phyloP scores from a whole-genome alignment of 1,140 invertebrate genomes.

The Thaumetopoea pityocampa region DNA sequence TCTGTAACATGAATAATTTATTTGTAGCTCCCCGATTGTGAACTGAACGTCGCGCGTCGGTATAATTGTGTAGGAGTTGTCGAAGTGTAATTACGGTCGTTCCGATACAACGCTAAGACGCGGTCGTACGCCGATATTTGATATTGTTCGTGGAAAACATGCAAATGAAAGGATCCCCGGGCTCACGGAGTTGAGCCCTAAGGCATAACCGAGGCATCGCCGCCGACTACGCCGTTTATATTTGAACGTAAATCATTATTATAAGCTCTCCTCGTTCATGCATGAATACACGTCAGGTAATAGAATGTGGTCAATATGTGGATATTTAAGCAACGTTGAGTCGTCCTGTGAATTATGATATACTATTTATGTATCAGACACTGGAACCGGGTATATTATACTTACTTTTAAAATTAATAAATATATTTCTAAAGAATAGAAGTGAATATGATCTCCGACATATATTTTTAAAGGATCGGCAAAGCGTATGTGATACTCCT shows the following conservation, averaged over 20 bases:
- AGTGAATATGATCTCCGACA: not conserved
- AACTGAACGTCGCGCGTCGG: too few species aligned
- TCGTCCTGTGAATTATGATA: conserved; percentile 10
- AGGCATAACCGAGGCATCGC: not conserved
- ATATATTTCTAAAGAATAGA: not conserved
- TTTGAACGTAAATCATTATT: conserved; percentile 21
- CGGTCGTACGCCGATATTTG: conserved; percentile 38
- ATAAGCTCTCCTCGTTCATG: conserved; percentile 20
- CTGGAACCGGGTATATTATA: not conserved
- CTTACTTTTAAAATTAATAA: not conserved
- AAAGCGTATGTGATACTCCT: too few species aligned
- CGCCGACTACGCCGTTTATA: conserved; percentile 9
- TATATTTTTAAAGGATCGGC: too few species aligned
- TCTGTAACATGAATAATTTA: conserved; percentile 56
- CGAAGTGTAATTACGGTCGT: conserved; percentile 47
- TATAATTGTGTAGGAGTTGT: conserved; percentile 41
- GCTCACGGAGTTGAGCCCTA: conserved; percentile 13
- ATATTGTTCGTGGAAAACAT: conserved; percentile 50
- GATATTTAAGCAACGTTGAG: conserved; percentile 4
- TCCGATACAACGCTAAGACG: conserved; percentile 30
- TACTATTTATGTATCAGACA: not conserved
- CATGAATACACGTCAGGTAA: conserved; percentile 16
- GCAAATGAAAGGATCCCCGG: conserved; percentile 52
- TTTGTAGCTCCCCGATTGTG: conserved; percentile 30
- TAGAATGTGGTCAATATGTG: conserved; percentile 15